phyloP scores from a whole-genome alignment of 2,113 vertebrate species.

The Steatornis caripensis region DNA sequence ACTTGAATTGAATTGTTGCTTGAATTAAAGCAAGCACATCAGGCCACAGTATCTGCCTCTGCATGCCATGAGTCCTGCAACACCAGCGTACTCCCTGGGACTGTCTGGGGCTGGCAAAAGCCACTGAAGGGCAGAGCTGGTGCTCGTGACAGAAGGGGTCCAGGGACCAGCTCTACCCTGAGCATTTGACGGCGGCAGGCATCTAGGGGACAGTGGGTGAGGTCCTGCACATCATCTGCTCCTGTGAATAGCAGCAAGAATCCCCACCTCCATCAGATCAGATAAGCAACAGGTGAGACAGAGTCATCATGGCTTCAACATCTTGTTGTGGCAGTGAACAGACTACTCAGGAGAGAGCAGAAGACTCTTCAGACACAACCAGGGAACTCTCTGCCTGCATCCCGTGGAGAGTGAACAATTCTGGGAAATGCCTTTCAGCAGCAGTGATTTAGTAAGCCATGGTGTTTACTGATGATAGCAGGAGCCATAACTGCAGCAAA shows the following conservation, averaged over 20 bases:
- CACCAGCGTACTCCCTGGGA: not conserved
- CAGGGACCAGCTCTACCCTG: not conserved
- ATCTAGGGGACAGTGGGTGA: not conserved
- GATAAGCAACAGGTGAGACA: not conserved
- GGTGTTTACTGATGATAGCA: not conserved
- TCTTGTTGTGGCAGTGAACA: not conserved
- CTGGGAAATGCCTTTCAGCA: not conserved
- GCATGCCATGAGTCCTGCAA: not conserved
- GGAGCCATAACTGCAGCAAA: not conserved
- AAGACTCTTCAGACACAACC: not conserved
- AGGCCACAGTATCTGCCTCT: too few relatives aligned
- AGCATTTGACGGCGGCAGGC: not conserved
- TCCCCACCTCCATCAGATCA: not conserved
- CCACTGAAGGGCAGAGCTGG: not conserved
- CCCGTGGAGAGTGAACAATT: not conserved
- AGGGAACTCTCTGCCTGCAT: not conserved
- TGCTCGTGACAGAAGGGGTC: not conserved
- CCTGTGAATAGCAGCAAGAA: not conserved
- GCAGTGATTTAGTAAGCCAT: not conserved
- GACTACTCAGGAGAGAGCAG: not conserved
- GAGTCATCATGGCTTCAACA: rapidly evolving
- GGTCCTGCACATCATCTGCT: not conserved
- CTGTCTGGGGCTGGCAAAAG: not conserved
- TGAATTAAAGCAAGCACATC: not conserved
- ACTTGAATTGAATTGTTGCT: too few relatives aligned